A percentile compares a stretch with the other conserved stretches of the same genome.
Conservation (phyloP, 2,888 invertebrate species). For the Drosophila fungiperda region DNA sequence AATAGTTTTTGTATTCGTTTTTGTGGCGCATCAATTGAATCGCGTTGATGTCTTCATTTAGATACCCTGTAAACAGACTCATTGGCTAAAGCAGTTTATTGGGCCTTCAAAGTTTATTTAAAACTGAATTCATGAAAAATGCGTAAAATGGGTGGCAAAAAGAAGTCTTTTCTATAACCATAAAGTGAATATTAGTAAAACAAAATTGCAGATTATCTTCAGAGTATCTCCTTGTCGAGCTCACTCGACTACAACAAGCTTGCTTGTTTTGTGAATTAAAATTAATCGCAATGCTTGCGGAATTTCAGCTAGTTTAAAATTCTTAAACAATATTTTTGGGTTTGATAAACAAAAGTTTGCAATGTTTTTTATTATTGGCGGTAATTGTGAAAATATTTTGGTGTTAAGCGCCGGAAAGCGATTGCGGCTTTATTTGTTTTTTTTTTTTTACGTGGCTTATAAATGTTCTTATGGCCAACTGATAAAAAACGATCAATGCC, state of each 20-base stretch:
- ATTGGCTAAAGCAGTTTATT: not conserved
- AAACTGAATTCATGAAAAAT: too few relatives aligned
- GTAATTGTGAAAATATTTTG: conserved; percentile 27
- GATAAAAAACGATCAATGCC: conserved; percentile 27
- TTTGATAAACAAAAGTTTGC: conserved; percentile 27
- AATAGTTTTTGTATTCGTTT: conserved; percentile 36
- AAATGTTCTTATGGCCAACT: conserved; percentile 1
- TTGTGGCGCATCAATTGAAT: conserved; percentile 18
- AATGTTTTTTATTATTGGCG: conserved; percentile 14
- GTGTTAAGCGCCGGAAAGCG: conserved; percentile 46
- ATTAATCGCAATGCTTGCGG: not conserved
- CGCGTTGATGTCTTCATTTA: conserved; percentile 10
- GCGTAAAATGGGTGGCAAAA: too few relatives aligned
- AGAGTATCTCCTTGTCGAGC: conserved; percentile 7
- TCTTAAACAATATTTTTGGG: not conserved
- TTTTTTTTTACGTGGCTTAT: conserved; percentile 18
- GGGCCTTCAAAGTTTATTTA: not conserved
- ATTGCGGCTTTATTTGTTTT: conserved; percentile 9
- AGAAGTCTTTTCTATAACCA: too few relatives aligned
- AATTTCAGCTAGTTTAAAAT: not conserved
- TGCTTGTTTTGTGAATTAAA: not conserved
- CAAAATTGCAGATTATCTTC: not conserved
- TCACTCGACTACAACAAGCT: not conserved
- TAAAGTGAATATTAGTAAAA: not conserved
- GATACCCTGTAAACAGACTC: conserved; percentile 1